A percentile compares a stretch with the other conserved stretches of the same genome.
Evolutionary conservation across 2,888 invertebrate species (phyloP).

Genomic region (Eilema caniola): DNA sequence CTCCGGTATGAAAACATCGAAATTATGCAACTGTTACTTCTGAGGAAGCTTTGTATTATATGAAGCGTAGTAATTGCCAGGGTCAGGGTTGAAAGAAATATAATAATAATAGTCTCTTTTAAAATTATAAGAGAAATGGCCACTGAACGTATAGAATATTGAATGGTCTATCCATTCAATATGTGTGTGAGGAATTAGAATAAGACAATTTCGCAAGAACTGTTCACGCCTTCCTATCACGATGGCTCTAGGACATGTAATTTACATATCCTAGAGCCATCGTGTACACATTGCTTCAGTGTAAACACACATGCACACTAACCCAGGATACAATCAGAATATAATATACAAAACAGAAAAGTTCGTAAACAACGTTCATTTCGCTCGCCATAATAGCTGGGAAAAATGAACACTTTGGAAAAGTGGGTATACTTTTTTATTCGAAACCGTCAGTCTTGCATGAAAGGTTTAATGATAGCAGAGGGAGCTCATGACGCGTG

Average conservation of each 20-base stretch:
- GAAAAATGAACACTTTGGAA: constrained; percentile 5
- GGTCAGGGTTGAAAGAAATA: constrained; percentile 42
- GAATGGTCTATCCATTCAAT: constrained; percentile 44
- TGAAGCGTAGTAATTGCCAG: constrained; percentile 11
- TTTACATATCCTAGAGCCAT: too few species aligned
- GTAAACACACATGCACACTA: not conserved
- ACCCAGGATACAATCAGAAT: constrained; percentile 4
- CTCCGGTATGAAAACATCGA: not conserved
- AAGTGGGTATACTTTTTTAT: not conserved
- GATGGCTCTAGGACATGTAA: not conserved
- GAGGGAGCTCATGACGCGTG: not conserved
- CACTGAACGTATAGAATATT: constrained; percentile 59
- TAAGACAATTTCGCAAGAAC: constrained; percentile 36
- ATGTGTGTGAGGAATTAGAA: constrained; percentile 37
- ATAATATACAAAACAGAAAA: not conserved
- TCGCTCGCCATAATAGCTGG: constrained; percentile 14
- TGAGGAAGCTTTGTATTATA: not conserved
- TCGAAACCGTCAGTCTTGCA: not conserved
- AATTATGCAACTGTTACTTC: not conserved
- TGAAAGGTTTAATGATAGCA: not conserved
- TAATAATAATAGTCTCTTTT: constrained; percentile 53
- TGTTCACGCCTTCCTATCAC: constrained; percentile 22
- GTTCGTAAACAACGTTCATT: not conserved
- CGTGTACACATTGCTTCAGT: not conserved
- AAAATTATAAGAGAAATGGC: constrained; percentile 49